Evolutionary conservation across 37 sponge, comb jelly and placozoan genomes (phyloP), one percentile per base, ranked within the genome.

Genomic region (Diacarnus erythraeanus): DNA sequence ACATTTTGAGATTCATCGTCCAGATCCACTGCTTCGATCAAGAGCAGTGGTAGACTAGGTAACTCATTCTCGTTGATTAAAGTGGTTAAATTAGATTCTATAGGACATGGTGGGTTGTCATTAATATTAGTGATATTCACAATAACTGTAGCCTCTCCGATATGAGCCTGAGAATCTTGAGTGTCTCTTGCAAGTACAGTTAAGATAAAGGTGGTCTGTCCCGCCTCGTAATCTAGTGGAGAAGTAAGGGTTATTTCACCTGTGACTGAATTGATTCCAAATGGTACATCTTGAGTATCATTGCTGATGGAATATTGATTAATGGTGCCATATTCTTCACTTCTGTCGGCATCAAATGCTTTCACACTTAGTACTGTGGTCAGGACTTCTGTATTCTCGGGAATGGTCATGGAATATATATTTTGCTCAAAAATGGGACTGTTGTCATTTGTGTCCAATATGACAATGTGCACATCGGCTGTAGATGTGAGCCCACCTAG

Each of bases 141-240:
- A 23, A 37, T 38, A 29, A 92, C 69, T 17, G 5, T 21, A 15
- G 90, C 72, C 30, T 72, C 54, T 22, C 71, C 67, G 38, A 59
- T 30, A 10, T 64, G 51, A 58, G 83, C 82, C 20, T 69, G 73
- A 58, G 80, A 30, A 12, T 77, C 60, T 25, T 72, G 81, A 38
- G 40, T 71, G 51, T 92, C 92, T 2, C 15, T 71, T 30, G 89
- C 92, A 23, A 42, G 17, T 25, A 92, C 78, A 54, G 68, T 83
- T 4, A 92, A 58, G 5, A 38, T 42, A 18, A 79, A 77, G 18
- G 40, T 15, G 29, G 25, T 31, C 22, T 38, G 69, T 0, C 57
- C 56, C 22, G 72, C 56, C 38, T 81, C 81, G 59, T 80, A 86
- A 29, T 86, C 87, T 34, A 86, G 60, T 2, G 79, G 36, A 17